These are phyloP conservation scores for Tetragnatha montana DNA, from an alignment of 2,888 invertebrate genomes.

Conservation along the genomic window DNA sequence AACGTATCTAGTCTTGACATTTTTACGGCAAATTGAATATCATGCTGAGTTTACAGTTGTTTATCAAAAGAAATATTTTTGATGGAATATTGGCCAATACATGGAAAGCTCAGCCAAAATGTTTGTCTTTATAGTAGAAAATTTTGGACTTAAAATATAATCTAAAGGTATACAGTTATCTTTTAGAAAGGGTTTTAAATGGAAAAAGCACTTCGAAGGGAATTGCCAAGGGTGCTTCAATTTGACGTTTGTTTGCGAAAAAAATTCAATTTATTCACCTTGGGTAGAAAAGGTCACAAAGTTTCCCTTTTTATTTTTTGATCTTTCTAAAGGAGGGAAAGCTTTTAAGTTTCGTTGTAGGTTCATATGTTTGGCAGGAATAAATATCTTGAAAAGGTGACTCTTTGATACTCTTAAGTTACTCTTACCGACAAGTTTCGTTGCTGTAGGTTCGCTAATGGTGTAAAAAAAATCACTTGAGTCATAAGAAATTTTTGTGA, in stretches of 20 bases:
- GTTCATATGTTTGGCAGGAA: constrained; percentile 26
- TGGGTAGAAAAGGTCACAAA: constrained; percentile 22
- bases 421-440: too few relatives aligned
- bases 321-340: constrained; percentile 25
- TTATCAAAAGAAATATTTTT: neutral
- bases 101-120: neutral
- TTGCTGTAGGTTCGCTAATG: too few relatives aligned
- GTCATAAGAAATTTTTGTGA: too few relatives aligned
- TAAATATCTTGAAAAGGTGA: constrained; percentile 8
- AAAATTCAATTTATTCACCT: constrained; percentile 28
- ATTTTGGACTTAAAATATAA: neutral
- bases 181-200: constrained; percentile 22
- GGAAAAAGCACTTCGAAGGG: constrained; percentile 15
- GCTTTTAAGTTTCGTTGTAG: constrained; percentile 38
- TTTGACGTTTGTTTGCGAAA: constrained; percentile 41
- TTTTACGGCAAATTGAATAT: too few relatives aligned
- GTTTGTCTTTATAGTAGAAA: neutral
- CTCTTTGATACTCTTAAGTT: neutral
- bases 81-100: neutral
- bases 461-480: too few relatives aligned
- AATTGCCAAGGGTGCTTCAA: constrained; percentile 5
- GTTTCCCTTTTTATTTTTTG: constrained; percentile 30
- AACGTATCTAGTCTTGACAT: too few relatives aligned
- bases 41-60: neutral
- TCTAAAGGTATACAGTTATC: constrained; percentile 11